A percentile compares a stretch with the other conserved stretches of the same genome.
These are phyloP conservation scores for Carcina quercana DNA, from an alignment of 2,888 invertebrate genomes.

Conservation along the genomic window DNA sequence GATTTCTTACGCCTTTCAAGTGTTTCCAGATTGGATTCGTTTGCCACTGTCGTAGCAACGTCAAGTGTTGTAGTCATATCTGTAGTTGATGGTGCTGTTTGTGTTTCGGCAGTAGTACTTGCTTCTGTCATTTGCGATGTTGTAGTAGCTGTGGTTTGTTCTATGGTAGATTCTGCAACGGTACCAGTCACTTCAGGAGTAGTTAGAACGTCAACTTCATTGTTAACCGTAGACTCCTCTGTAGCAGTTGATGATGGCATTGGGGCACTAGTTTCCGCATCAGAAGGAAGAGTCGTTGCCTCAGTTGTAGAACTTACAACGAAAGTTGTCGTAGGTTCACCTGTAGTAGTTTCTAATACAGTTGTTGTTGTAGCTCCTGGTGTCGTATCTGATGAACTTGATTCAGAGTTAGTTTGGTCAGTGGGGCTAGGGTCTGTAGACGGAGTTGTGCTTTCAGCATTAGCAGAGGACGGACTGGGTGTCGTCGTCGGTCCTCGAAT, in stretches of 20 bases:
- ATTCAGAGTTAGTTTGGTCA: slow-evolving; percentile 14
- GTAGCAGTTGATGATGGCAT: slow-evolving; percentile 4
- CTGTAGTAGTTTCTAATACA: slow-evolving; percentile 20
- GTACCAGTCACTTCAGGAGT: slow-evolving; percentile 19
- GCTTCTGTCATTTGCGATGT: slow-evolving; percentile 8
- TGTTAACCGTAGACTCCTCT: slow-evolving; percentile 30
- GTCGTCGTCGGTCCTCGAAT: slow-evolving; percentile 31
- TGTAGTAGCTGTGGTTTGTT: slow-evolving; percentile 13
- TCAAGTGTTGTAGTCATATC: slow-evolving; percentile 13
- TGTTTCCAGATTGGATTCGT: slow-evolving; percentile 41
- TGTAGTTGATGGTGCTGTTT: slow-evolving; percentile 7
- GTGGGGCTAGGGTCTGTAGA: slow-evolving; percentile 11
- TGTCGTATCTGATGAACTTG: slow-evolving; percentile 14
- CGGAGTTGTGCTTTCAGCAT: slow-evolving; percentile 31
- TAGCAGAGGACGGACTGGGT: slow-evolving; percentile 31
- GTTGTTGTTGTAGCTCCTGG: slow-evolving; percentile 15
- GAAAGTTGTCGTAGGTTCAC: slow-evolving; percentile 3
- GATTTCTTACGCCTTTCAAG: slow-evolving; percentile 56
- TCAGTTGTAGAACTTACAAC: slow-evolving; percentile 2
- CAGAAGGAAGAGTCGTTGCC: slow-evolving; percentile 3
- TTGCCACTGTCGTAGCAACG: slow-evolving; percentile 18
- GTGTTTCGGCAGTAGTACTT: slow-evolving; percentile 9
- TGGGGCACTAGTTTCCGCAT: slow-evolving; percentile 8
- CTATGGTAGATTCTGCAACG: slow-evolving; percentile 11
- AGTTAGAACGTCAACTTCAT: slow-evolving; percentile 27